A percentile compares a stretch with the other conserved stretches of the same genome.
These are phyloP conservation scores for Drosophila pseudotakahashii DNA, from an alignment of 2,888 invertebrate genomes.

Conservation along the genomic window DNA sequence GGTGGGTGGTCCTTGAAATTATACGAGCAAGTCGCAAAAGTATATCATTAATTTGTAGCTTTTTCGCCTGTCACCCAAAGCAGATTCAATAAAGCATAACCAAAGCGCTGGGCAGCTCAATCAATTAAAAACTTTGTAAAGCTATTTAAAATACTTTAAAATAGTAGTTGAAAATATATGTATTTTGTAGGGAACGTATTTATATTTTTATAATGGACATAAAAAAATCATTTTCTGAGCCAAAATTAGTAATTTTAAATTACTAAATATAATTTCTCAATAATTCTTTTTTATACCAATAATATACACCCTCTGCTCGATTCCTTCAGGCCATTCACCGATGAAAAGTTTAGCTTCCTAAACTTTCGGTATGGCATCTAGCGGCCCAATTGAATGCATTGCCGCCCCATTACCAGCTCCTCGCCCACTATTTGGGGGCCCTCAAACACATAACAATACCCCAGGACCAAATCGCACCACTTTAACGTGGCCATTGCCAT, in stretches of 20 bases:
- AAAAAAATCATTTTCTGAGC: no score
- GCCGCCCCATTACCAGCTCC: conserved; percentile 5
- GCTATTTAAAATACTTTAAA: background rate
- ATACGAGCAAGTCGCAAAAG: conserved; percentile 56
- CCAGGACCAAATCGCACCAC: conserved; percentile 53
- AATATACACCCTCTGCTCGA: background rate
- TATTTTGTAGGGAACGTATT: no score
- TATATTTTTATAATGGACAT: no score
- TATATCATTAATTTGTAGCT: conserved; percentile 61
- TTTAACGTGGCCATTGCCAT: conserved; percentile 48
- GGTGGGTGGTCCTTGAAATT: conserved; percentile 37
- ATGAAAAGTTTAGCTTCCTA: conserved; percentile 13
- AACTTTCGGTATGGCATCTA: conserved; percentile 20
- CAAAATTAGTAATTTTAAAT: no score
- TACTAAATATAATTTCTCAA: no score
- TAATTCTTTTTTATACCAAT: no score
- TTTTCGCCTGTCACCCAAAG: conserved; percentile 28
- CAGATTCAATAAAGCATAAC: conserved; percentile 19
- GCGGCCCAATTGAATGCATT: conserved; percentile 30
- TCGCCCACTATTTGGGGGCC: background rate
- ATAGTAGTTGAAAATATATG: no score
- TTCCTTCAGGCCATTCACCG: background rate
- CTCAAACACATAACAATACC: conserved; percentile 48
- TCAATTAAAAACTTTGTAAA: background rate
- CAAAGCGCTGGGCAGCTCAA: background rate